Conservation (phyloP, 2,113 vertebrate species). For the Salminus brasiliensis region DNA sequence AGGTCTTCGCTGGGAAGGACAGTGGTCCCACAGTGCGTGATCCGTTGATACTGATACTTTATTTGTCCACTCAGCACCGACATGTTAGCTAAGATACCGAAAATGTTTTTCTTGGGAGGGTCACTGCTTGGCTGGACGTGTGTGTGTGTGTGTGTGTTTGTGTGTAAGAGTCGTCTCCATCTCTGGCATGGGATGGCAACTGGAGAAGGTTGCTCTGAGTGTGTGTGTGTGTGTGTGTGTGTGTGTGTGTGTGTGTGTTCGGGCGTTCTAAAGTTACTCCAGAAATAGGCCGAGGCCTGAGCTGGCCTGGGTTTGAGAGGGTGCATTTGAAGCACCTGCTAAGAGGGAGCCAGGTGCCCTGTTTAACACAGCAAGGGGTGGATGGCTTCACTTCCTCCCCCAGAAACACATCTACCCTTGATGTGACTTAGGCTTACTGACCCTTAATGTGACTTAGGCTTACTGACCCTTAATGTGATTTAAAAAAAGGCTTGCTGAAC, state of each 20-base stretch:
- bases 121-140: conserved; percentile 43
- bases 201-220: conserved; percentile 10
- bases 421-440: too few species aligned
- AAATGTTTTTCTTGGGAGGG: conserved; percentile 68
- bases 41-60: conserved; percentile 40
- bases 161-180: conserved; percentile 18
- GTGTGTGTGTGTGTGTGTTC: conserved; percentile 62
- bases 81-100: conserved; percentile 62
- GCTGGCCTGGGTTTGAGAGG: conserved; percentile 42
- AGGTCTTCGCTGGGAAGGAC: conserved; percentile 6
- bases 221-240: conserved; percentile 46
- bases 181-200: conserved; percentile 44
- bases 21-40: conserved; percentile 45
- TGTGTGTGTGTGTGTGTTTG: conserved; percentile 47
- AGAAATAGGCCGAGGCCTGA: conserved; percentile 62
- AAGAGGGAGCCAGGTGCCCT: conserved; percentile 46
- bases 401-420: conserved; percentile 10
- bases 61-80: conserved; percentile 61
- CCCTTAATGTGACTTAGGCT: too few species aligned
- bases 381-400: background rate
- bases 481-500: too few species aligned
- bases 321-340: conserved; percentile 58
- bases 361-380: conserved; percentile 56
- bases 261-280: conserved; percentile 64
- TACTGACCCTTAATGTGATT: too few species aligned